phyloP scores from a whole-genome alignment of 2,113 vertebrate species.

The Oenanthe melanoleuca region DNA sequence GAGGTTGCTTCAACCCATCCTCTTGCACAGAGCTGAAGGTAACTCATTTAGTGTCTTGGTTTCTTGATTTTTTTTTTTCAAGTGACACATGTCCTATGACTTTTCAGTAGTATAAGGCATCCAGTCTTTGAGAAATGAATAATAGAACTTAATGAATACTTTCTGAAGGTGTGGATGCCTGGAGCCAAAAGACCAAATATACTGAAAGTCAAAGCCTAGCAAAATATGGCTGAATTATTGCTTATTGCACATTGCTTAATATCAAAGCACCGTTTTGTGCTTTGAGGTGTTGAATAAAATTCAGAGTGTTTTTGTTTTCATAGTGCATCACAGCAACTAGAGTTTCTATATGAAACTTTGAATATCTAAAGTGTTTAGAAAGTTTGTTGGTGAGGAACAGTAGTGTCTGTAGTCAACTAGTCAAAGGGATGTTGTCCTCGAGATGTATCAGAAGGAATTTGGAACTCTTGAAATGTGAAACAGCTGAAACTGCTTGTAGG shows the following conservation, averaged over 20 bases:
- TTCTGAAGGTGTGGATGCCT: background rate
- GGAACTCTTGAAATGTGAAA: background rate
- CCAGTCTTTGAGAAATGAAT: background rate
- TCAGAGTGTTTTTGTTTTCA: background rate
- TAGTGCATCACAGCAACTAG: background rate
- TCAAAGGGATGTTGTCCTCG: background rate
- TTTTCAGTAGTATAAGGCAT: background rate
- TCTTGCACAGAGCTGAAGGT: background rate
- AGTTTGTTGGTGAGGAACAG: background rate
- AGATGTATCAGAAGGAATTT: background rate
- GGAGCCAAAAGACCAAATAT: background rate
- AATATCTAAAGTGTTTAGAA: background rate
- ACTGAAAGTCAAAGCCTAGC: background rate
- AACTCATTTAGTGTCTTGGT: too few species aligned
- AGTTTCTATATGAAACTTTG: background rate
- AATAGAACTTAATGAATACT: too few species aligned
- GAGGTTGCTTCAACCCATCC: background rate
- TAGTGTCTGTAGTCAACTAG: background rate
- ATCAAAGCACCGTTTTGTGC: background rate
- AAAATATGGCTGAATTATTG: background rate
- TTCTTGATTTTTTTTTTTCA: background rate
- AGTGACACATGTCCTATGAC: background rate
- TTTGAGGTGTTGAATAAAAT: background rate
- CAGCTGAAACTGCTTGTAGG: background rate
- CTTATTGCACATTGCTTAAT: background rate